phyloP scores from a whole-genome alignment of 2,113 vertebrate genomes.

The Sylvietta virens region DNA sequence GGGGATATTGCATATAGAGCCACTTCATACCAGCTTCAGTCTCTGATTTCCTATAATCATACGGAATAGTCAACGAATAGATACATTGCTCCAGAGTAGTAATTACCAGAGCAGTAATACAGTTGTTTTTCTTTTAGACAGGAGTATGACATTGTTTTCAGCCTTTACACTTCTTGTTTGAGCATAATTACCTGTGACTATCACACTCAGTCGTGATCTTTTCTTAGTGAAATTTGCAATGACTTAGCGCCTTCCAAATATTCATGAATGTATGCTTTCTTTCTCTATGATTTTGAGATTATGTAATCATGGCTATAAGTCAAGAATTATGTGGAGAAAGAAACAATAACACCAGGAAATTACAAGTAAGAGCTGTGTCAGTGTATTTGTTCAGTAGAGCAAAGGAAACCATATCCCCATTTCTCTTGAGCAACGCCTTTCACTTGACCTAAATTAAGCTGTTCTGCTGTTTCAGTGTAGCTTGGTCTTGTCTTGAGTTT shows the following conservation, averaged over 20 bases:
- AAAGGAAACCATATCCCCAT: not conserved
- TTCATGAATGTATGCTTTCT: not conserved
- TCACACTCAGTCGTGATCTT: not conserved
- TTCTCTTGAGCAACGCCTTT: not conserved
- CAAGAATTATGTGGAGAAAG: not conserved
- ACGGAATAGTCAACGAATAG: not conserved
- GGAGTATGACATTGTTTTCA: not conserved
- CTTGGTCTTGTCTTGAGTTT: not conserved
- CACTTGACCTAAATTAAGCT: not conserved
- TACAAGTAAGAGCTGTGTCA: not conserved
- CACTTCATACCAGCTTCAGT: not conserved
- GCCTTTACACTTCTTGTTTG: not conserved
- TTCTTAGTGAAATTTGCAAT: not conserved
- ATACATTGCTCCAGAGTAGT: not conserved
- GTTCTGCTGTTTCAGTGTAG: not conserved
- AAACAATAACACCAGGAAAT: not conserved
- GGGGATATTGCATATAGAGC: not conserved
- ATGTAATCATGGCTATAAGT: not conserved
- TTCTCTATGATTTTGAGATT: not conserved
- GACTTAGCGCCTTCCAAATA: not conserved
- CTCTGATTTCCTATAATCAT: not conserved
- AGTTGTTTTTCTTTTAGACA: not conserved
- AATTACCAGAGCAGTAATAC: not conserved
- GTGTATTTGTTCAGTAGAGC: not conserved
- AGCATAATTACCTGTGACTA: not conserved